Evolutionary conservation across 2,888 invertebrate genomes (phyloP).

Genomic region (Phortica okadai): DNA sequence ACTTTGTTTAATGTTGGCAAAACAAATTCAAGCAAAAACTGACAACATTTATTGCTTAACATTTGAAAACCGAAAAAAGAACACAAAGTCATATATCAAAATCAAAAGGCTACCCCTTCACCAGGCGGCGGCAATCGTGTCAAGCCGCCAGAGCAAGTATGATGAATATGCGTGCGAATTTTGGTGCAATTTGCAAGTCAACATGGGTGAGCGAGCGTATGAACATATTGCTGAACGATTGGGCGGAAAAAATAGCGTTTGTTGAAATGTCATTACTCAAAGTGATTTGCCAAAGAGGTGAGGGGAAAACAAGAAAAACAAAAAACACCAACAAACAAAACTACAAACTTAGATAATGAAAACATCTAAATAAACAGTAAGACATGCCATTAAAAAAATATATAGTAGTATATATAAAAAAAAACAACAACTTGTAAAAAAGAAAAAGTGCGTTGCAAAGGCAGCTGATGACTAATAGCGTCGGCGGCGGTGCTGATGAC

Average conservation of each 20-base stretch:
- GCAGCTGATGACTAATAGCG: constrained; percentile 22
- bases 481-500: background rate
- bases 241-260: constrained; percentile 17
- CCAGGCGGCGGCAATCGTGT: background rate
- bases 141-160: background rate
- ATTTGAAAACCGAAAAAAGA: background rate
- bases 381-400: background rate
- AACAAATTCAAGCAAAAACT: constrained; percentile 13
- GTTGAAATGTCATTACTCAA: constrained; percentile 32
- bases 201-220: constrained; percentile 4
- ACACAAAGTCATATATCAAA: constrained; percentile 11
- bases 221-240: background rate
- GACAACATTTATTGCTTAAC: constrained; percentile 2
- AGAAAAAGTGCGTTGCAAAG: constrained; percentile 21
- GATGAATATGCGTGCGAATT: constrained; percentile 30
- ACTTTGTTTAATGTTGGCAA: background rate
- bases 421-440: background rate
- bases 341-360: constrained; percentile 15
- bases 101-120: constrained; percentile 8
- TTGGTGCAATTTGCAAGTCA: constrained; percentile 26
- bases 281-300: constrained; percentile 2
- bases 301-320: background rate
- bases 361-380: constrained; percentile 26
- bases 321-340: background rate
- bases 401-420: background rate